Percentiles rank a stretch among this genome's conserved stretches.
These are phyloP conservation scores for Petaurus breviceps DNA, from an alignment of 2,113 vertebrate genomes.

Conservation along the genomic window DNA sequence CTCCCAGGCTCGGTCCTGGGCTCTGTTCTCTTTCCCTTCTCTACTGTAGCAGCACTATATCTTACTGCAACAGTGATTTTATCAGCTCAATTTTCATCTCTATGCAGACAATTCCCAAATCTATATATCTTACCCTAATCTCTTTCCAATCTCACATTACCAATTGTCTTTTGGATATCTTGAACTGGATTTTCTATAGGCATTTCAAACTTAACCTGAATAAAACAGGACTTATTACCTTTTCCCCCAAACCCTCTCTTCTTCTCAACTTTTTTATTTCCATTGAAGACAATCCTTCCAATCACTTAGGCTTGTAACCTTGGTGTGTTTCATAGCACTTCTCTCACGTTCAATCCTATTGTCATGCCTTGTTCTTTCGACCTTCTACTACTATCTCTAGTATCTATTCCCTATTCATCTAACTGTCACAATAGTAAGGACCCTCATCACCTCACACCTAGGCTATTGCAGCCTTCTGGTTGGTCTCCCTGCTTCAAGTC, in stretches of 20 bases:
- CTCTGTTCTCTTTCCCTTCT: not conserved
- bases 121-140: not conserved
- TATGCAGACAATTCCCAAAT: not conserved
- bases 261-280: not conserved
- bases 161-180: not conserved
- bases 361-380: not conserved
- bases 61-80: not conserved
- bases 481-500: too few species aligned
- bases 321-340: not conserved
- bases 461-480: too few species aligned
- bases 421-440: too few species aligned
- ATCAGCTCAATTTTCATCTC: not conserved
- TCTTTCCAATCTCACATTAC: not conserved
- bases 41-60: not conserved
- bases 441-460: too few species aligned
- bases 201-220: not conserved
- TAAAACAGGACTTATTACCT: not conserved
- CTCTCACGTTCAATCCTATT: not conserved
- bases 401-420: not conserved
- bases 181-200: not conserved
- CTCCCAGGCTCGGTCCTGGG: not conserved
- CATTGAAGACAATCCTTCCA: not conserved
- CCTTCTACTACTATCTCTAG: not conserved
- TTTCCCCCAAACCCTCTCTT: not conserved
- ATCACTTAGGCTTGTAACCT: not conserved